Evolutionary conservation across 2,888 invertebrate genomes (phyloP).

Genomic region (Cosmopolites sordidus): DNA sequence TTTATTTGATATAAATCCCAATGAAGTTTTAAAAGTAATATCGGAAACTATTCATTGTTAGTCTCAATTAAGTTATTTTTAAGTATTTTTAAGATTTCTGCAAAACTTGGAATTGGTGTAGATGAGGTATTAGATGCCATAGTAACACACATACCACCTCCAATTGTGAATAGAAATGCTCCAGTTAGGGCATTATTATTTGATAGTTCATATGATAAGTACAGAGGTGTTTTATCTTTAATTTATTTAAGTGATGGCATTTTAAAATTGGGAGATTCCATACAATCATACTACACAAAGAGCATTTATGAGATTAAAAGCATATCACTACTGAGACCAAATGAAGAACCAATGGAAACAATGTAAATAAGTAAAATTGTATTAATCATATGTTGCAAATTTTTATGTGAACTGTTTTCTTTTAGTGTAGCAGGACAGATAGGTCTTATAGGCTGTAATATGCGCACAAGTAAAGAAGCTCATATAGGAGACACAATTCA

Average conservation of each 20-base stretch:
- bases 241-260: constrained; percentile 75
- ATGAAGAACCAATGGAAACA: constrained; percentile 60
- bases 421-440: constrained; percentile 83
- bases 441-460: constrained; percentile 79
- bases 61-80: background rate
- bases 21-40: constrained; percentile 67
- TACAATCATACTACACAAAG: constrained; percentile 65
- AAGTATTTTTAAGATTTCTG: constrained; percentile 63
- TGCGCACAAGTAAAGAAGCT: constrained; percentile 69
- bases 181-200: constrained; percentile 80
- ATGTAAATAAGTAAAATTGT: constrained; percentile 52
- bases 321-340: constrained; percentile 75
- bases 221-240: constrained; percentile 74
- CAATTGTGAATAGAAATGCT: constrained; percentile 55
- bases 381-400: background rate
- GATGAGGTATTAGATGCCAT: constrained; percentile 72
- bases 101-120: constrained; percentile 85
- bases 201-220: constrained; percentile 92
- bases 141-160: constrained; percentile 74
- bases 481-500: constrained; percentile 74
- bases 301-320: constrained; percentile 76
- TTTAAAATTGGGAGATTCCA: constrained; percentile 67
- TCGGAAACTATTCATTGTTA: background rate
- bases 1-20: constrained; percentile 75
- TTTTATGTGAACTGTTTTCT: background rate